Base-by-base conservation (phyloP, 1,140 invertebrate species). In the Campoletis sonorensis region DNA sequence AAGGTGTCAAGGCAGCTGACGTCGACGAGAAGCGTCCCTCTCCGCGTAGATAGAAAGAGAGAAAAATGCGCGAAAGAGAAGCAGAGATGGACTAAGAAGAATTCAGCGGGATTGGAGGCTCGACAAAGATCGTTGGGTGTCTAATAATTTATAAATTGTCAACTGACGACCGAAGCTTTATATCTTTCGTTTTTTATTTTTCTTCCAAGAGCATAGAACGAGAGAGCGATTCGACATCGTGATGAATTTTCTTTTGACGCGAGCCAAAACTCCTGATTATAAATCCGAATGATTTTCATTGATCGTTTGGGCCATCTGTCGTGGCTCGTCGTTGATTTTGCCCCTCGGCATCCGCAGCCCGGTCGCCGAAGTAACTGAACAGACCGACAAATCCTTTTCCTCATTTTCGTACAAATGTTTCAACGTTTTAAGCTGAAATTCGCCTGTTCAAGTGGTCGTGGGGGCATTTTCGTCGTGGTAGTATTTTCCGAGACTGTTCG, bases 1-100 rank as follows among this genome's bases (percentile, higher is more conserved):
- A 76, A 82, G 81, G 73, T 82, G 81, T 82, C 81, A 82, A 82
- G 81, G 81, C 81, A 72, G 79, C 70, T 26, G 27, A 61, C 79
- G 58, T 71, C 21, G 23, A 82, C 58, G 45, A 76, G 16, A 18
- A 61, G 45, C 72, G 21, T 64, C 45, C 37, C 37, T 45, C 71
- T 21, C 21, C 26, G 18, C 37, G 64, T 81, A n/a, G 33, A 54
- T 13, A 64, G 23, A 81, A 26, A 30, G 27, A 27, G 67, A 70
- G 30, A 67, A 27, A 67, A 23, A 27, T 1, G 40, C 7, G 54
- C 37, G 67, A 70, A 30, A 33, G 30, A 70, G 67, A 70, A 10
- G 33, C 30, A 33, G 11, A 33, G 27, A 33, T 7, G 23, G 27
- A 13, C 2, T 21, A 30, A 1, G n/a, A 58, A 78, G 51, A 67